A percentile compares a stretch with the other conserved stretches of the same genome.
These are phyloP conservation scores for Eurois occulta DNA, from an alignment of 2,888 invertebrate species.

Conservation along the genomic window DNA sequence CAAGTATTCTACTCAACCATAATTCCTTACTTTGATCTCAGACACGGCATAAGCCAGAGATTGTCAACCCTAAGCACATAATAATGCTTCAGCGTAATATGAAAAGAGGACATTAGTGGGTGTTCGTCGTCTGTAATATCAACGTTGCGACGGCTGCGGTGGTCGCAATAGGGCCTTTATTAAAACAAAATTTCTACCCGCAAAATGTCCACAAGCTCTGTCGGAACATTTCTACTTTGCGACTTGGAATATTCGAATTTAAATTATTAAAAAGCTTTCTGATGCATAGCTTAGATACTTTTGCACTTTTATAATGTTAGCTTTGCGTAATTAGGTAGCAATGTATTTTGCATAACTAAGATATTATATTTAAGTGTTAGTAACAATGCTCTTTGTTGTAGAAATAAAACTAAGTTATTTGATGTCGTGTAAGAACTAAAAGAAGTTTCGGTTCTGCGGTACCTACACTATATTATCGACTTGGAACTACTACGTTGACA, in stretches of 20 bases:
- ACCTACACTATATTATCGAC: constrained; percentile 36
- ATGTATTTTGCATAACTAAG: constrained; percentile 33
- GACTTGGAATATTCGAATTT: constrained; percentile 71
- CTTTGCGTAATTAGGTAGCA: constrained; percentile 18
- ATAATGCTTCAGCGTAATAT: constrained; percentile 88
- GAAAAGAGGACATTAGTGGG: constrained; percentile 88
- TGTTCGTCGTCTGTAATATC: constrained; percentile 86
- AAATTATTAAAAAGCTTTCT: constrained; percentile 72
- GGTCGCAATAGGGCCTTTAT: constrained; percentile 86
- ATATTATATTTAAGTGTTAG: constrained; percentile 36
- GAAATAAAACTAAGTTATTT: constrained; percentile 35
- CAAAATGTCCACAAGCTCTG: constrained; percentile 85
- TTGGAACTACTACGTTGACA: constrained; percentile 42
- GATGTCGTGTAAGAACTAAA: constrained; percentile 5
- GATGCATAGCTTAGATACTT: constrained; percentile 47
- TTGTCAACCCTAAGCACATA: constrained; percentile 87
- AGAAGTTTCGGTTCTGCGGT: constrained; percentile 14
- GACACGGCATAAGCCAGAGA: constrained; percentile 78
- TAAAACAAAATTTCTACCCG: constrained; percentile 89
- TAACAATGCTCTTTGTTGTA: constrained; percentile 15
- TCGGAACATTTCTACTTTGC: constrained; percentile 72
- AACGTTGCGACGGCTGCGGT: constrained; percentile 85
- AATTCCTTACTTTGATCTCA: constrained; percentile 73
- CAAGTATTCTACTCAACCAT: constrained; percentile 64
- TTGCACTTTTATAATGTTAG: constrained; percentile 43